A percentile compares a stretch with the other conserved stretches of the same genome.
phyloP scores from a whole-genome alignment of 2,113 vertebrate species.

The Nymphicus hollandicus region DNA sequence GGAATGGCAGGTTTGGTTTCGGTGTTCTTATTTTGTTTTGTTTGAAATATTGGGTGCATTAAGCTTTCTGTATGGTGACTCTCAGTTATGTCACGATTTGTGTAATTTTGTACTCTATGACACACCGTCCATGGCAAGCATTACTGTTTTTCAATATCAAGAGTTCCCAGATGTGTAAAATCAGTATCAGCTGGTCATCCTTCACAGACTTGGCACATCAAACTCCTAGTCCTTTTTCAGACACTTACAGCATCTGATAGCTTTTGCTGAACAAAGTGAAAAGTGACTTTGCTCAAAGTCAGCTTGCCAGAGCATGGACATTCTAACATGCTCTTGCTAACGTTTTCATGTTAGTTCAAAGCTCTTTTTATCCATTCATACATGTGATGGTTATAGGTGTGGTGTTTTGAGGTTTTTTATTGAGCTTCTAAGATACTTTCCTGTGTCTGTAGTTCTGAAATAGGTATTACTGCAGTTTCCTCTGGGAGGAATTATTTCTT shows the following conservation, averaged over 20 bases:
- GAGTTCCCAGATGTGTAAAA: neutral
- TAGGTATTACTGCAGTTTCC: neutral
- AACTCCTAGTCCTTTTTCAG: neutral
- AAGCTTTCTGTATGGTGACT: neutral
- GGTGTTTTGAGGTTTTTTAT: rapidly evolving
- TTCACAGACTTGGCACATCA: neutral
- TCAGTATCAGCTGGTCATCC: neutral
- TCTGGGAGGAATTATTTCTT: neutral
- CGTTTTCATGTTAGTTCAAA: neutral
- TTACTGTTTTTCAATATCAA: neutral
- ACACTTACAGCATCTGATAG: neutral
- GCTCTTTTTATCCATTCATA: neutral
- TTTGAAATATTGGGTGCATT: slow-evolving; percentile 12
- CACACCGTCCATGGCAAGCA: neutral
- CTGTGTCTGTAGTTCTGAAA: neutral
- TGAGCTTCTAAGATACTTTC: neutral
- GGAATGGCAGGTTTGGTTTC: neutral
- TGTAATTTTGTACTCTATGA: neutral
- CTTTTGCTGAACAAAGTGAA: neutral
- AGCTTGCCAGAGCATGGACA: neutral
- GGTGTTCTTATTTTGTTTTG: neutral
- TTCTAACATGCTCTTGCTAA: neutral
- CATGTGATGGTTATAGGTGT: neutral
- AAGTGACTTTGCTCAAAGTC: neutral
- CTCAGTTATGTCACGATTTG: neutral